Base-by-base conservation (phyloP, 2,888 invertebrate species). In the Synanthedon myopaeformis region DNA sequence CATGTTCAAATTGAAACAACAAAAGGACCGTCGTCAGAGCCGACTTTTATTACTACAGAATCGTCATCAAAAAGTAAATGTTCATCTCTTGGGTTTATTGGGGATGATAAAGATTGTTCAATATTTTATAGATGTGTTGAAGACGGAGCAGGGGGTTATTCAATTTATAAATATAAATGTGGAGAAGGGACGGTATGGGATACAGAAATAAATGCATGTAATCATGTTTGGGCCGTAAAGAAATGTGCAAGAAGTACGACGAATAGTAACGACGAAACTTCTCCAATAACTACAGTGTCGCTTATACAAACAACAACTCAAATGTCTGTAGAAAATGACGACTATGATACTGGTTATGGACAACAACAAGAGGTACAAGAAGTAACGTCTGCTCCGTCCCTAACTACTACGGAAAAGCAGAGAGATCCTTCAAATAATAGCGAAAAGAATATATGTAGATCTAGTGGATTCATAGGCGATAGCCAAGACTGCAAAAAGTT, bases 401-500 rank as follows among this genome's bases (percentile, higher is more conserved):
- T 59, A 23, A 53, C 58, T 17, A 54, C 58, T 42, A 59, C 54
- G 52, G 61, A 52, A 42, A 55, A 52, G 52, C 59, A 45, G 45
- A 56, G 48, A 52, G 58, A 53, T 50, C 54, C 28, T 49, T 51
- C 42, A 53, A 53, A 54, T 14, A 59, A 35, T 49, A 23, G 23
- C 10, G 51, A 58, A 14, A 49, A 42, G 41, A 59, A 58, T 41
- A 52, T 42, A 11, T 92, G 92, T 66, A 75, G 71, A 14, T 70
- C 76, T 61, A 91, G 91, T 72, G 93, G 93, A 53, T 95, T 93
- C 72, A 89, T 91, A 66, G 90, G 91, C 12, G 91, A 94, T 74
- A 82, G 89, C 45, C 79, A 80, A 50, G 89, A 94, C 66, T 95
- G 94, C 67, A 90, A 88, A 56, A 93, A 91, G 70, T 95, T 94